These are phyloP conservation scores for Andrena cerasifolii DNA, from an alignment of 1,140 invertebrate genomes.

Conservation along the genomic window DNA sequence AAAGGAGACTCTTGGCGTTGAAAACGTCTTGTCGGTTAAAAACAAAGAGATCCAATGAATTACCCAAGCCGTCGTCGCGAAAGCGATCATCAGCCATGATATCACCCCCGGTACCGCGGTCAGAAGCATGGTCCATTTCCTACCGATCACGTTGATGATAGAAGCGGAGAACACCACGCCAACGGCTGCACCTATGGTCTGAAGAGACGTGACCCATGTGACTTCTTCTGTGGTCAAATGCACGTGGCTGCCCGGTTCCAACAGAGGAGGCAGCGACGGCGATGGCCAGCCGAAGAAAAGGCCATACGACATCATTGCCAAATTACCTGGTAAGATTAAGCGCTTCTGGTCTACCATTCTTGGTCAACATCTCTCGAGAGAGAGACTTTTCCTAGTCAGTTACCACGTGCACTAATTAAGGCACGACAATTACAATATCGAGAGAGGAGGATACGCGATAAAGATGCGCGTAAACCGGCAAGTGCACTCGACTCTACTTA, in stretches of 20 bases:
- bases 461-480: neutral
- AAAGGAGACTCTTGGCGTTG: too few species aligned
- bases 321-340: conserved; percentile 37
- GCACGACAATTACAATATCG: conserved; percentile 12
- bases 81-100: conserved; percentile 85
- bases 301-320: conserved; percentile 47
- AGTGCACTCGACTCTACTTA: conserved; percentile 1
- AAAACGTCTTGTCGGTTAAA: too few species aligned
- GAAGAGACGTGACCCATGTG: conserved; percentile 53
- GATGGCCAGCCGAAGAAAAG: conserved; percentile 57
- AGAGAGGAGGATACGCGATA: too few species aligned
- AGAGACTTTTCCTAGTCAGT: too few species aligned
- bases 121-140: conserved; percentile 85
- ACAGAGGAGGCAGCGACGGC: conserved; percentile 44
- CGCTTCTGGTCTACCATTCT: neutral
- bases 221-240: conserved; percentile 33
- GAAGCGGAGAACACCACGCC: conserved; percentile 18
- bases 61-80: conserved; percentile 79
- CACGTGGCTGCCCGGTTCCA: conserved; percentile 33
- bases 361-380: neutral
- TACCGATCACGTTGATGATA: conserved; percentile 80
- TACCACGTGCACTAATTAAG: too few species aligned
- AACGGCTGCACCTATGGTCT: conserved; percentile 12
- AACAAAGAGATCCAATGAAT: neutral
- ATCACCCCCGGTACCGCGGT: conserved; percentile 84